These are phyloP conservation scores for Kryphioiulus occultus DNA, from an alignment of 2,888 invertebrate species.

Conservation along the genomic window DNA sequence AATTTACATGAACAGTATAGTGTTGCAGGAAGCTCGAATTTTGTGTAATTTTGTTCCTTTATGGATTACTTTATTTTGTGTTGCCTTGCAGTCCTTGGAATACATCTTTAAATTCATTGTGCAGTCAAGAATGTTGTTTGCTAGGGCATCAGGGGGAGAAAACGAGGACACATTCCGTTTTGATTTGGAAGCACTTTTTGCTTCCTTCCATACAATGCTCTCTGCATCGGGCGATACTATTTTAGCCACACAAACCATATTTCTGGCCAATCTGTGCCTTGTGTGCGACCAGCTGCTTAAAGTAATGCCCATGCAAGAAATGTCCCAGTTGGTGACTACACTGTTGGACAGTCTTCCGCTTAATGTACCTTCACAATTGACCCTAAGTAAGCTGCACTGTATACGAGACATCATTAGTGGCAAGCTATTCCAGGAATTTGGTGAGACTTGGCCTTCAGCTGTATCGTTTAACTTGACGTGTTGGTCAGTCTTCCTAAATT, in stretches of 20 bases:
- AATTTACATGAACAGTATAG: not conserved
- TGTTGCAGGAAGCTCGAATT: not conserved
- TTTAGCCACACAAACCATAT: slow-evolving; percentile 79
- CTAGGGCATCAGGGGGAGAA: slow-evolving; percentile 85
- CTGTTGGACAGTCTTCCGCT: slow-evolving; percentile 79
- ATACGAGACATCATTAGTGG: slow-evolving; percentile 81
- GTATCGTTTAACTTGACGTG: not conserved
- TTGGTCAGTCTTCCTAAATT: not conserved
- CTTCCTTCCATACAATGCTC: slow-evolving; percentile 78
- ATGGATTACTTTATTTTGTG: not conserved
- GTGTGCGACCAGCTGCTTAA: slow-evolving; percentile 80
- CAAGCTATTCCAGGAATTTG: slow-evolving; percentile 70
- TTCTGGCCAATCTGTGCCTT: slow-evolving; percentile 81
- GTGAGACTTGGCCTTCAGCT: slow-evolving; percentile 61
- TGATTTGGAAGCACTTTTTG: slow-evolving; percentile 71
- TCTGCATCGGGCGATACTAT: slow-evolving; percentile 69
- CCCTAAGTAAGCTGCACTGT: slow-evolving; percentile 81
- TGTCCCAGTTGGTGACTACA: slow-evolving; percentile 79
- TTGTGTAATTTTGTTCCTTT: not conserved
- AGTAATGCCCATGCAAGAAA: slow-evolving; percentile 71
- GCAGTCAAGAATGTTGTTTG: slow-evolving; percentile 83
- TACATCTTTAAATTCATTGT: slow-evolving; percentile 93
- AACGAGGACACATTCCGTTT: slow-evolving; percentile 86
- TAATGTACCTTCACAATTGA: slow-evolving; percentile 74
- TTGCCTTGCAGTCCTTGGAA: slow-evolving; percentile 72